These are phyloP conservation scores for Paramormyrops kingsleyae DNA, from an alignment of 2,113 vertebrate genomes.

Conservation along the genomic window DNA sequence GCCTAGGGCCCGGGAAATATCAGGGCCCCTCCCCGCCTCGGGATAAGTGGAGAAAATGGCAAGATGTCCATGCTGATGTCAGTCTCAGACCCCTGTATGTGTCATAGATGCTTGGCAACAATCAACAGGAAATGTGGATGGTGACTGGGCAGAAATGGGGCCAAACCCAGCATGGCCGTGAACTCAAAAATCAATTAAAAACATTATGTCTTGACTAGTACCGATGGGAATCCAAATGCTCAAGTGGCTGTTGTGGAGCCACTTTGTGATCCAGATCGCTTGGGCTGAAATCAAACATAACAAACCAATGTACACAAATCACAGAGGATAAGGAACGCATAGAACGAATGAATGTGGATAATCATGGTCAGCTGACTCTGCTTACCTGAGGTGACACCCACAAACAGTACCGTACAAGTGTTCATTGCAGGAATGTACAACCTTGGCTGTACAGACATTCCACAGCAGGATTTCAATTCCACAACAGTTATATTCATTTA, in stretches of 20 bases:
- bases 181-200: not conserved
- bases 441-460: not conserved
- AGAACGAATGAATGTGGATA: not conserved
- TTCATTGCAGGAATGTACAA: not conserved
- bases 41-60: not conserved
- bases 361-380: not conserved
- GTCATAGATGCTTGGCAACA: not conserved
- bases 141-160: not conserved
- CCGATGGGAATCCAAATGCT: not conserved
- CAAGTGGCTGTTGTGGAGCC: not conserved
- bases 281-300: not conserved
- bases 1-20: not conserved
- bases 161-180: not conserved
- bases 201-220: not conserved
- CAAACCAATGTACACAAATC: not conserved
- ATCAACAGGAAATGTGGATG: not conserved
- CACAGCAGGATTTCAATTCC: not conserved
- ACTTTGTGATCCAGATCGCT: not conserved
- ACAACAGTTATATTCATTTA: not conserved
- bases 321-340: not conserved
- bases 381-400: not conserved
- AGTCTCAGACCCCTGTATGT: not conserved
- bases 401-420: not conserved
- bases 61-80: not conserved
- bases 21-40: not conserved